Percentiles rank a stretch among this genome's conserved stretches.
phyloP scores from a whole-genome alignment of 2,888 invertebrate genomes.

The Bugula neritina region DNA sequence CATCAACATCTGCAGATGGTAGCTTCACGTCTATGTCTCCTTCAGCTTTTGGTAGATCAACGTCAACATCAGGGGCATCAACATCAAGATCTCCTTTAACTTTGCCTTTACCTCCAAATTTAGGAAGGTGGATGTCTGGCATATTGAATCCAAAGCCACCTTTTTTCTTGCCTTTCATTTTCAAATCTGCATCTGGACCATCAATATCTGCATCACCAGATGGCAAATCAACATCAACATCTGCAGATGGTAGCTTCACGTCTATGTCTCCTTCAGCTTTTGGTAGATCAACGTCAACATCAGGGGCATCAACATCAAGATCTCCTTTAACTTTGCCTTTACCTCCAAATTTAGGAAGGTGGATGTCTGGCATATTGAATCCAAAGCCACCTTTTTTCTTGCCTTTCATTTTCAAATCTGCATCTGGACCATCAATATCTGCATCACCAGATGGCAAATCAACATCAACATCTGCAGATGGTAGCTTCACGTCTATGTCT shows the following conservation, averaged over 20 bases:
- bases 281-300: conserved; percentile 12
- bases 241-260: not conserved
- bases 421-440: too few species aligned
- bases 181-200: not conserved
- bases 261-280: conserved; percentile 8
- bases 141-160: not conserved
- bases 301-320: too few species aligned
- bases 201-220: not conserved
- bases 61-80: conserved; percentile 20
- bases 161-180: not conserved
- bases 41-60: not conserved
- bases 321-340: too few species aligned
- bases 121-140: conserved; percentile 13
- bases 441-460: too few species aligned
- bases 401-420: too few species aligned
- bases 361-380: too few species aligned
- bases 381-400: too few species aligned
- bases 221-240: not conserved
- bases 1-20: conserved; percentile 1
- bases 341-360: too few species aligned
- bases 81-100: not conserved
- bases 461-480: too few species aligned
- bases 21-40: not conserved
- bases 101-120: conserved; percentile 20
- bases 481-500: not conserved